Conservation (phyloP, 92 coral and sea anemone genomes). For the Pocillopora grandis region DNA sequence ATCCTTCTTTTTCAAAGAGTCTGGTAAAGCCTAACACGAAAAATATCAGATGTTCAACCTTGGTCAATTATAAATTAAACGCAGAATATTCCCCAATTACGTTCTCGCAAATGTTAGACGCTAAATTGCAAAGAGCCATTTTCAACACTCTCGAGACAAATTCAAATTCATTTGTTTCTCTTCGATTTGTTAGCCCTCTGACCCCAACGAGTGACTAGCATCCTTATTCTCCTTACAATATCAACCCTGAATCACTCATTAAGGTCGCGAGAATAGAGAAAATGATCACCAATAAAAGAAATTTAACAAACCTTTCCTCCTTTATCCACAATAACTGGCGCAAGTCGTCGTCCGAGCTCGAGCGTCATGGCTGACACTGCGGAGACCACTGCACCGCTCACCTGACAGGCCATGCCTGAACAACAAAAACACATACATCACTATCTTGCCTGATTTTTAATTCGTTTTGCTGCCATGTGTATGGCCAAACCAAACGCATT, state of each 20-base stretch:
- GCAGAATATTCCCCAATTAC: too few species aligned
- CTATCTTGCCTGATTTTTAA: too few species aligned
- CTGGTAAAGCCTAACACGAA: slow-evolving; percentile 61
- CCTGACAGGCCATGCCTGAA: slow-evolving; percentile 97
- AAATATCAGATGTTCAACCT: background rate
- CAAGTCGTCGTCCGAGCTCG: slow-evolving; percentile 86
- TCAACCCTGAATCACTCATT: too few species aligned
- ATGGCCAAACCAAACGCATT: background rate
- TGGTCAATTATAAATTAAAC: too few species aligned
- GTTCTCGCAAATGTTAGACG: too few species aligned
- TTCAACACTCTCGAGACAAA: too few species aligned
- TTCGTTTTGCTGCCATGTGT: background rate
- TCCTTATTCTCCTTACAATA: too few species aligned
- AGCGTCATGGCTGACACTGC: slow-evolving; percentile 86
- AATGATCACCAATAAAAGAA: background rate
- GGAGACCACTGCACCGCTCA: slow-evolving; percentile 85
- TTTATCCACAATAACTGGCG: slow-evolving; percentile 88
- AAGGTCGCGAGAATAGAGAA: background rate
- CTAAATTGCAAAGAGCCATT: too few species aligned
- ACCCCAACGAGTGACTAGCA: too few species aligned
- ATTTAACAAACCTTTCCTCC: slow-evolving; percentile 74
- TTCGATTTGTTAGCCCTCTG: background rate
- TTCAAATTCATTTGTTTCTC: background rate
- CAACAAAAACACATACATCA: too few species aligned
- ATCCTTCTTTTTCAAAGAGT: slow-evolving; percentile 60